phyloP scores from a whole-genome alignment of 2,113 vertebrate genomes.

The Trematomus loennbergii region DNA sequence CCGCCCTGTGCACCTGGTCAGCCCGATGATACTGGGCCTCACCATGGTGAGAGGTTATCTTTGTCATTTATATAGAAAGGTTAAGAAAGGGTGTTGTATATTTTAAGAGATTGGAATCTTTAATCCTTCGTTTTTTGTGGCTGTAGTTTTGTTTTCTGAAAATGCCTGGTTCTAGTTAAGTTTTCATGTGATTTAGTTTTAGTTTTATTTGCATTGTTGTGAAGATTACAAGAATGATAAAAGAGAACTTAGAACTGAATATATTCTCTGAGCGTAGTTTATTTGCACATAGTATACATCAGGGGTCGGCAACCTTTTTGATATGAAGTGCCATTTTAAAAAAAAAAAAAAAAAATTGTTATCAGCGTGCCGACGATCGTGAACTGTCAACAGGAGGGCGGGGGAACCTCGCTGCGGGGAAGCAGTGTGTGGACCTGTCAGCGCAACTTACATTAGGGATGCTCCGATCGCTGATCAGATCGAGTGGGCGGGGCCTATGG shows the following conservation, averaged over 20 bases:
- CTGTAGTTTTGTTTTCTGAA: background rate
- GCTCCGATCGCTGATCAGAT: too few species aligned
- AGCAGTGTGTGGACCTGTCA: too few species aligned
- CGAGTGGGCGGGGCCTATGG: too few species aligned
- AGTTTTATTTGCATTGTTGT: background rate
- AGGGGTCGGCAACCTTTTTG: too few species aligned
- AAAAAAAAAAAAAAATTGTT: too few species aligned
- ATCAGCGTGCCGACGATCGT: too few species aligned
- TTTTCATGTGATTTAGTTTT: background rate
- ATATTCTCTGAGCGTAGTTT: background rate
- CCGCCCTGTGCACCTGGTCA: conserved; percentile 88
- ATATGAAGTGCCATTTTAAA: too few species aligned
- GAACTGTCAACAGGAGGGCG: too few species aligned
- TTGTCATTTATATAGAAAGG: background rate
- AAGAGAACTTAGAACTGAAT: background rate
- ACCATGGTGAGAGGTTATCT: conserved; percentile 90
- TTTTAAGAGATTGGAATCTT: too few species aligned
- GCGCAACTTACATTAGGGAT: too few species aligned
- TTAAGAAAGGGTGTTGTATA: background rate
- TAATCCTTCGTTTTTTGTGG: too few species aligned
- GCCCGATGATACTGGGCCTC: conserved; percentile 91
- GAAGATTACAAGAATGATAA: background rate
- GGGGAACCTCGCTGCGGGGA: too few species aligned
- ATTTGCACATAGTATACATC: background rate
- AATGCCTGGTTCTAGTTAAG: background rate